A percentile compares a stretch with the other conserved stretches of the same genome.
Conservation (phyloP, 2,113 vertebrate genomes). For the Chloropsis cyanopogon region DNA sequence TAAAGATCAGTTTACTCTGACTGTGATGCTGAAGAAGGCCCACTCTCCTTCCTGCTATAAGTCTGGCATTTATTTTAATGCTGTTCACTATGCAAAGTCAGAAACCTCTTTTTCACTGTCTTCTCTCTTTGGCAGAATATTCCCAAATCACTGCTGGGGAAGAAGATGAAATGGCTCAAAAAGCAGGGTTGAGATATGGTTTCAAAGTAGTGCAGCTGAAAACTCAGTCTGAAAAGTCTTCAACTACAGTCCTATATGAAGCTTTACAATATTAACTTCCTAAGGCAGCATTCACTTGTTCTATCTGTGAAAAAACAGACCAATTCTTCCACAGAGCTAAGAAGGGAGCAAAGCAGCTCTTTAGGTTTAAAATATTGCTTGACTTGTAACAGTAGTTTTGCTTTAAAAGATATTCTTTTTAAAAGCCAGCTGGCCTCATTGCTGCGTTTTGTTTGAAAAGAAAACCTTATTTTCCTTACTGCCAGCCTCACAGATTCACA, state of each 20-base stretch:
- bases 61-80: background rate
- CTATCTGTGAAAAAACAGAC: background rate
- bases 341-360: background rate
- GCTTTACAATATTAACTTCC: background rate
- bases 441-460: background rate
- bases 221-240: background rate
- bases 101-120: background rate
- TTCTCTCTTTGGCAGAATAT: background rate
- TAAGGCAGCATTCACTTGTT: background rate
- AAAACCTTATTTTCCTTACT: background rate
- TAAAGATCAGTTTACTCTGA: conserved; percentile 33
- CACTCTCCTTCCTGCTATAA: background rate
- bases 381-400: background rate
- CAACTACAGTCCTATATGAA: background rate
- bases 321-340: background rate
- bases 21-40: background rate
- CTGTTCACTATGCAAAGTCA: background rate
- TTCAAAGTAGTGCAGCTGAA: background rate
- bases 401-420: background rate
- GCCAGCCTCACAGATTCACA: background rate
- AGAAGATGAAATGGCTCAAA: background rate
- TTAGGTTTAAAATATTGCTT: background rate
- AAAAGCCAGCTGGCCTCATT: background rate
- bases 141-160: background rate
- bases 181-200: background rate